Conservation (phyloP, 2,113 vertebrate species). For the Todiramphus chloris region DNA sequence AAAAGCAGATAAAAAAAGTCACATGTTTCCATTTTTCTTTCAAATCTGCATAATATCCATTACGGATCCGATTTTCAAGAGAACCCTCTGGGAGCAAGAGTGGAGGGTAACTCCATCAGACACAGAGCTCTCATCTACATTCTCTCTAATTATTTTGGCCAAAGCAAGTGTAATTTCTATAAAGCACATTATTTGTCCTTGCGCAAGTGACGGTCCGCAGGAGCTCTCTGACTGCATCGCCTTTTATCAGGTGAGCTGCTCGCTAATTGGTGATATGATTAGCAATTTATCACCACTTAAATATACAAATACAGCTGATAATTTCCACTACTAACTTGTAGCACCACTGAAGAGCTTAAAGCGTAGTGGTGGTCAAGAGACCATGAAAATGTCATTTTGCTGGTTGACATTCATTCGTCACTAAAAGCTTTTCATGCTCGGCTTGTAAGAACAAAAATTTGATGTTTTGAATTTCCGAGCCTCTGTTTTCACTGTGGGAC, state of each 20-base stretch:
- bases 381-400: background rate
- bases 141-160: slow-evolving; percentile 13
- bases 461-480: background rate
- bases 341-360: background rate
- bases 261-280: slow-evolving; percentile 40
- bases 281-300: slow-evolving; percentile 51
- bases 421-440: background rate
- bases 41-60: slow-evolving; percentile 58
- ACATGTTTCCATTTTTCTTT: slow-evolving; percentile 54
- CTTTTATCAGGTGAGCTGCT: slow-evolving; percentile 39
- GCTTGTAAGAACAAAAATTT: background rate
- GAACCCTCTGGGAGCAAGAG: slow-evolving; percentile 6
- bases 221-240: background rate
- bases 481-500: background rate
- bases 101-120: slow-evolving; percentile 20
- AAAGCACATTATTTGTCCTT: slow-evolving; percentile 14
- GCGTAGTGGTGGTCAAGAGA: background rate
- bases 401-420: background rate
- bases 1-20: slow-evolving; percentile 53
- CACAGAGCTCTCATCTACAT: background rate
- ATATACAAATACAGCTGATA: background rate
- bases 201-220: slow-evolving; percentile 3
- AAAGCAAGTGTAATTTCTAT: background rate
- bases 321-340: background rate
- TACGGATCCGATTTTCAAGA: slow-evolving; percentile 28